A percentile compares a stretch with the other conserved stretches of the same genome.
Evolutionary conservation across 2,113 vertebrate species (phyloP).

Genomic region (Danionella cerebrum): DNA sequence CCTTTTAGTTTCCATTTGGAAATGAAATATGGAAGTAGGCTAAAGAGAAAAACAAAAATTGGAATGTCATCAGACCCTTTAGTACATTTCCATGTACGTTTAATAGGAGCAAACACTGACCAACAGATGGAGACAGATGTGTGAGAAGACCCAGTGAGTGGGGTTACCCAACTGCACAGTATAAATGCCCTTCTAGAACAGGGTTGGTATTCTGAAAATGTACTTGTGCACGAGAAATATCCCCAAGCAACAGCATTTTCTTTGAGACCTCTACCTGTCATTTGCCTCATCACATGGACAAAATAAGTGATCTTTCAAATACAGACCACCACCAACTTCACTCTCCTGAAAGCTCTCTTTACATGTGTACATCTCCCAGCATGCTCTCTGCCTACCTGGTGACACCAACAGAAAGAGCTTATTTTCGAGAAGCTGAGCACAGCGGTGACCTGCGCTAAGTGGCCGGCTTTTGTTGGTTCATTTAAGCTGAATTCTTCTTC

Average conservation of each 20-base stretch:
- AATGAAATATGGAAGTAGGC: too few species aligned
- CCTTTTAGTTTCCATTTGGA: too few species aligned
- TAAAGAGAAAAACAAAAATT: not conserved
- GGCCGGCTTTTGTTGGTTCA: slow-evolving; percentile 24
- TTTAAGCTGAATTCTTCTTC: not conserved
- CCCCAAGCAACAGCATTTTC: too few species aligned
- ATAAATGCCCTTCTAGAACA: too few species aligned
- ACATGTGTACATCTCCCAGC: slow-evolving; percentile 5
- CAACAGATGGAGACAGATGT: slow-evolving; percentile 44
- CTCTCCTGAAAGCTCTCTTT: slow-evolving; percentile 9
- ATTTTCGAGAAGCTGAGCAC: slow-evolving; percentile 38
- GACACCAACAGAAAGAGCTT: slow-evolving; percentile 26
- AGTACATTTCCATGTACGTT: not conserved
- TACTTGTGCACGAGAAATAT: too few species aligned
- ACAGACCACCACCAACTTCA: not conserved
- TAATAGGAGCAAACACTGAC: not conserved
- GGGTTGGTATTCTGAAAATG: too few species aligned
- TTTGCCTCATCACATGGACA: not conserved
- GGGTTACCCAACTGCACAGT: too few species aligned
- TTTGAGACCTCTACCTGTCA: too few species aligned
- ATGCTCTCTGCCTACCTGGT: slow-evolving; percentile 28
- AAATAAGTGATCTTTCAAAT: slow-evolving; percentile 4
- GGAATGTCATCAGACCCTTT: not conserved
- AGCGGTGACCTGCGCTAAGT: slow-evolving; percentile 38
- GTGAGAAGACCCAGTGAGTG: not conserved